phyloP scores from a whole-genome alignment of 1,140 invertebrate species.

The Mamestra configurata region DNA sequence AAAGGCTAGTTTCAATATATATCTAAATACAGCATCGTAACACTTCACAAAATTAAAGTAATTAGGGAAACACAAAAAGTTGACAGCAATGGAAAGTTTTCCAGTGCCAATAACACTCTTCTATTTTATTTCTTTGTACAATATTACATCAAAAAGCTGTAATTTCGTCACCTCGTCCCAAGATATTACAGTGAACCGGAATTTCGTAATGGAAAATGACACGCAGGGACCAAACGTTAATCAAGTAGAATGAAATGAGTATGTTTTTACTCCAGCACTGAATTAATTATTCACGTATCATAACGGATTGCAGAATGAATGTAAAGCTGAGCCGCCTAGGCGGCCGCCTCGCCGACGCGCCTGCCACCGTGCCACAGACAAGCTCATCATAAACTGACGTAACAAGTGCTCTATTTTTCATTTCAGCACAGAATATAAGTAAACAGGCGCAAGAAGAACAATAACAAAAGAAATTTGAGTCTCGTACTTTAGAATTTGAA shows the following conservation, averaged over 20 bases:
- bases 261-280: neutral
- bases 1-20: too few relatives aligned
- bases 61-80: too few relatives aligned
- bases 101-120: neutral
- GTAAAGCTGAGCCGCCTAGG: neutral
- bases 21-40: too few relatives aligned
- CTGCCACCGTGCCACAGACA: neutral
- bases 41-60: too few relatives aligned
- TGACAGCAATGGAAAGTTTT: neutral
- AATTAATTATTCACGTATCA: slow-evolving; percentile 5
- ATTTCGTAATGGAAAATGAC: slow-evolving; percentile 1
- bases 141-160: slow-evolving; percentile 1
- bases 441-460: slow-evolving; percentile 45
- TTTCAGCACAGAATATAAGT: slow-evolving; percentile 45
- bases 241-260: neutral
- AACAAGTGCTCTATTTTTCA: slow-evolving; percentile 47
- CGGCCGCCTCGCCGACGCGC: too few relatives aligned
- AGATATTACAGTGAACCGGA: neutral
- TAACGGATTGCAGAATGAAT: slow-evolving; percentile 11
- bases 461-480: slow-evolving; percentile 61
- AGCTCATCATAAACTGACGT: slow-evolving; percentile 39
- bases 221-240: neutral
- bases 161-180: neutral
- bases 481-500: slow-evolving; percentile 61
- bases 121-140: neutral